Percentiles rank a stretch among this genome's conserved stretches.
Conservation (phyloP, 1,140 invertebrate species). For the Drosophila miranda region DNA sequence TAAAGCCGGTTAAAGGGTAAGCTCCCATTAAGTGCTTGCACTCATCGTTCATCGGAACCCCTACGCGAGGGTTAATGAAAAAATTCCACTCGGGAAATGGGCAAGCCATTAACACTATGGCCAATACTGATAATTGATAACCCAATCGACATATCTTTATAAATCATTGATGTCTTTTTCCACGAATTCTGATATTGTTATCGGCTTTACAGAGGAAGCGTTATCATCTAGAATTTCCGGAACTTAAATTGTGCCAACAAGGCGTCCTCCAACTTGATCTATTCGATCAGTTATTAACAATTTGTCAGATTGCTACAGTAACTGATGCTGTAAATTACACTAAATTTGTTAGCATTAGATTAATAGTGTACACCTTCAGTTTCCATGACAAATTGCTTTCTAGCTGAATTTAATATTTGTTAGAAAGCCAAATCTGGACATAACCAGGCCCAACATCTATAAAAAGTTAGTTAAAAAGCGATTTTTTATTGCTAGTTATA, state of each 20-base stretch:
- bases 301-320: no score
- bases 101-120: no score
- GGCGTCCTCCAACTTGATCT: neutral
- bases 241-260: neutral
- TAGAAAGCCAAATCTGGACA: neutral
- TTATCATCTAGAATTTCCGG: neutral
- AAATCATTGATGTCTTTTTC: neutral
- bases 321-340: no score
- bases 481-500: slow-evolving; percentile 7
- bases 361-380: neutral
- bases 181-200: no score
- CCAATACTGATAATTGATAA: neutral
- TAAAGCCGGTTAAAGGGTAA: slow-evolving; percentile 13
- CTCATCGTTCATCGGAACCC: neutral
- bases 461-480: neutral
- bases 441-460: neutral
- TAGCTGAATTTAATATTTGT: neutral
- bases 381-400: neutral
- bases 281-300: no score
- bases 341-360: neutral
- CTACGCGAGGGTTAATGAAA: neutral
- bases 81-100: slow-evolving; percentile 9
- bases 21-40: neutral
- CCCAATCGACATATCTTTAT: no score
- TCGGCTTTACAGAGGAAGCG: neutral